These are phyloP conservation scores for Noctua pronuba DNA, from an alignment of 2,888 invertebrate species.

Conservation along the genomic window DNA sequence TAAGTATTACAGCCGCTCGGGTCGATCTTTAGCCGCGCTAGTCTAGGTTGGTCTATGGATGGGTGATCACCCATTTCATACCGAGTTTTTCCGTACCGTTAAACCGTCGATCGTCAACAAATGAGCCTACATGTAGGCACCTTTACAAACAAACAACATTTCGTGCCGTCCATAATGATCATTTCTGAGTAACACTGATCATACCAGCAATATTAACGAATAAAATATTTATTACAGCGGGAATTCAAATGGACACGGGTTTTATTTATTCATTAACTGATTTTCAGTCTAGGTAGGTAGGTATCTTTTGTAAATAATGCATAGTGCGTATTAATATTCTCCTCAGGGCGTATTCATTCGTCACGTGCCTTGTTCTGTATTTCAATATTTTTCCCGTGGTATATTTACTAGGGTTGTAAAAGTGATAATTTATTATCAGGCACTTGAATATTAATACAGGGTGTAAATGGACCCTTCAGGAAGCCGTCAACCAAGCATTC, in stretches of 20 bases:
- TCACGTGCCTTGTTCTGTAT: background rate
- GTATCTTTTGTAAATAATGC: constrained; percentile 21
- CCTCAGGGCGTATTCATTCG: constrained; percentile 24
- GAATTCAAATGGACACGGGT: constrained; percentile 18
- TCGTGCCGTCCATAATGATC: constrained; percentile 1
- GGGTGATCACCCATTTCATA: no score
- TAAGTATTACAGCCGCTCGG: no score
- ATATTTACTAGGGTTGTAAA: background rate
- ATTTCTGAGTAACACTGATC: background rate
- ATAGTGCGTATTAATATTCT: constrained; percentile 19
- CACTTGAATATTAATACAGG: background rate
- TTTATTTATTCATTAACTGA: constrained; percentile 32
- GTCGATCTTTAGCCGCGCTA: no score
- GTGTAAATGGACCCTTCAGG: no score
- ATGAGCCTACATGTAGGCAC: background rate
- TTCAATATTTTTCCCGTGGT: background rate
- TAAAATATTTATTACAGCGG: constrained; percentile 43
- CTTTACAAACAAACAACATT: background rate
- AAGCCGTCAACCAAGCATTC: no score
- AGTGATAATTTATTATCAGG: background rate
- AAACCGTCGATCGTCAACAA: background rate
- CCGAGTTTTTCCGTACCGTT: no score
- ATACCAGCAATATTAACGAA: constrained; percentile 11
- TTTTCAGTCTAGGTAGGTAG: background rate
- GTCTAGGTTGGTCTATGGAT: no score